A percentile compares a stretch with the other conserved stretches of the same genome.
These are phyloP conservation scores for Nemopilema nomurai DNA, from an alignment of 30 jellyfish, hydroid and myxozoan genomes.

Conservation along the genomic window DNA sequence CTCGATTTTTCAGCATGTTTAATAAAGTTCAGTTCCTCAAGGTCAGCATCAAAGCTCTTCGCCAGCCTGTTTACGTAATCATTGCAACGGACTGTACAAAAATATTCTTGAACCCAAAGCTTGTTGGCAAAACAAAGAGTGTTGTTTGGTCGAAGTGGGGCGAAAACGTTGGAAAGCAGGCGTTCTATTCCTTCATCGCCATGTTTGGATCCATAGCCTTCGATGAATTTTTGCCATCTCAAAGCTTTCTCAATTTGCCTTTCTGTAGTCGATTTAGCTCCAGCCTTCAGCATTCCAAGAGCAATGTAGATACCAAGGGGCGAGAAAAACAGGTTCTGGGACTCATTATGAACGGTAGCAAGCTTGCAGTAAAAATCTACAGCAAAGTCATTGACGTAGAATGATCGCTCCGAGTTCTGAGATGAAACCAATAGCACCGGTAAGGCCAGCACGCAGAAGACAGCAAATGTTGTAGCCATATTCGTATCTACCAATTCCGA, in stretches of 20 bases:
- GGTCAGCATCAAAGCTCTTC: conserved; percentile 13
- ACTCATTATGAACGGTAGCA: conserved; percentile 12
- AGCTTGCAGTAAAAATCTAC: conserved; percentile 39
- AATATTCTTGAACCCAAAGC: conserved; percentile 67
- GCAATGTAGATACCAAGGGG: conserved; percentile 68
- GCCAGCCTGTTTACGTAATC: conserved; percentile 7
- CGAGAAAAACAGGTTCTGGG: conserved; percentile 58
- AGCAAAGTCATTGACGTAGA: conserved; percentile 51
- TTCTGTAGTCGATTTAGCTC: conserved; percentile 61
- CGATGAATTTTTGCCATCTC: conserved; percentile 33
- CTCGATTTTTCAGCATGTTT: conserved; percentile 40
- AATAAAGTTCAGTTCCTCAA: conserved; percentile 51
- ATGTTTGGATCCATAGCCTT: not conserved
- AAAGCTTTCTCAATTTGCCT: conserved; percentile 39
- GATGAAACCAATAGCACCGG: not conserved
- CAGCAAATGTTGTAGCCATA: not conserved
- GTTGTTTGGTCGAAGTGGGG: conserved; percentile 24
- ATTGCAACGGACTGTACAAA: conserved; percentile 29
- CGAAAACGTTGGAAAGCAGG: conserved; percentile 21
- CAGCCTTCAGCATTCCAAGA: conserved; percentile 66
- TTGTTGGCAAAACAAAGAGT: conserved; percentile 63
- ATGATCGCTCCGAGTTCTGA: not conserved
- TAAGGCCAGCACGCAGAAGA: not conserved
- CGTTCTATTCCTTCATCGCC: conserved; percentile 30
- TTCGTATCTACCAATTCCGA: not conserved